Evolutionary conservation across 1,140 invertebrate genomes (phyloP).

Genomic region (Aradophagus sp.): DNA sequence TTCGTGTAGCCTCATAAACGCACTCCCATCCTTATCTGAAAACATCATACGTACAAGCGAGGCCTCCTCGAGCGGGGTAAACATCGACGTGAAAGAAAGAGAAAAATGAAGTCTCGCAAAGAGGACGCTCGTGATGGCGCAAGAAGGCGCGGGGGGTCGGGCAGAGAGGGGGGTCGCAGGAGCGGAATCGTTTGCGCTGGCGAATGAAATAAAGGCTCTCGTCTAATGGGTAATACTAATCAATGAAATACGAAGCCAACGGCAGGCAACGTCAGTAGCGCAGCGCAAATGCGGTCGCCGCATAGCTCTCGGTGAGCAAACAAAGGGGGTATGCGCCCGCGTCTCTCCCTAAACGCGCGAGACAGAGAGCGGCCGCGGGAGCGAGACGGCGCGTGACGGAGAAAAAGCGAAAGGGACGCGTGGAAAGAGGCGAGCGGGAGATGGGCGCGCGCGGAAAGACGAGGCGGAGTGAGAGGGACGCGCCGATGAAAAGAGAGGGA

Average conservation of each 20-base stretch:
- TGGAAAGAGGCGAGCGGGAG: too few species aligned
- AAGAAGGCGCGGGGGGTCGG: neutral
- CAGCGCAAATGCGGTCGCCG: slow-evolving; percentile 58
- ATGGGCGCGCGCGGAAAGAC: slow-evolving; percentile 42
- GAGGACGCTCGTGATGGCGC: slow-evolving; percentile 7
- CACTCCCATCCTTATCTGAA: slow-evolving; percentile 49
- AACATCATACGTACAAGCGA: slow-evolving; percentile 47
- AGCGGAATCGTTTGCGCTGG: slow-evolving; percentile 50
- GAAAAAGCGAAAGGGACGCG: slow-evolving; percentile 22
- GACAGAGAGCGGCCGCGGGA: slow-evolving; percentile 34
- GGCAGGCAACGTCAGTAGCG: slow-evolving; percentile 48
- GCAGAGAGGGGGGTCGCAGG: slow-evolving; percentile 20
- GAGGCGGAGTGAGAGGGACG: slow-evolving; percentile 29
- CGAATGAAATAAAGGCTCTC: slow-evolving; percentile 67
- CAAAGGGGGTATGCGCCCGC: slow-evolving; percentile 67
- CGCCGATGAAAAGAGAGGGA: slow-evolving; percentile 60
- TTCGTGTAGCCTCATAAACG: slow-evolving; percentile 49
- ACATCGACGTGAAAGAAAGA: slow-evolving; percentile 42
- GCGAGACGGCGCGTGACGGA: slow-evolving; percentile 38
- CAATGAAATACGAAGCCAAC: slow-evolving; percentile 72
- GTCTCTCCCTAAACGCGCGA: slow-evolving; percentile 56
- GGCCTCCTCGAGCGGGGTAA: slow-evolving; percentile 39
- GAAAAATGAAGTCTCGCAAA: slow-evolving; percentile 36
- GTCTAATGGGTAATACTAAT: slow-evolving; percentile 74
- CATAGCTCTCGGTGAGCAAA: slow-evolving; percentile 65